Evolutionary conservation across 2,113 vertebrate genomes (phyloP), one percentile per base, ranked within the genome.

Genomic region (Megalops atlanticus): DNA sequence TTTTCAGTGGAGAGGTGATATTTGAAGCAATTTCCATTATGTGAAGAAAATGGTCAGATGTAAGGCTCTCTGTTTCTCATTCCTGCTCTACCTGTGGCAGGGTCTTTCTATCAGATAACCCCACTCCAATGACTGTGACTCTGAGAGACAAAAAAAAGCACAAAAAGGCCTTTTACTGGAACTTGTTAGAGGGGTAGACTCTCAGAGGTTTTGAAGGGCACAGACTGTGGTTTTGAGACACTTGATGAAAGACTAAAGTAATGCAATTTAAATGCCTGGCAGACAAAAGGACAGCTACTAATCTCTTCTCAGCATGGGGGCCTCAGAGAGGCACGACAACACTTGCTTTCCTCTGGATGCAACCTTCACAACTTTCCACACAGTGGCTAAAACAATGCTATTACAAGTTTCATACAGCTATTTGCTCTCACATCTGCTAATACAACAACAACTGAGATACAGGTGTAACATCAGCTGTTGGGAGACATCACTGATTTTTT

Each of bases 181-280:
- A 73, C 35, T 24, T 21, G 31, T 35, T 1, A 24, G 18, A 68
- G 10, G 12, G 7, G 31, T 40, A 40, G 0, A 1, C 6, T 40
- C 39, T 47, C n/a, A 35, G 39, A 10, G 11, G 40, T 21, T n/a
- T 72, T 21, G 68, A 35, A 31, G 33, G 16, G 24, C 15, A 24
- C 74, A 31, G 41, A 71, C 35, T 71, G 69, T 33, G 69, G 14
- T 12, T n/a, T 41, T 6, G 21, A 27, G 18, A 41, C 58, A 27
- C 11, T 33, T n/a, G 31, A 49, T 33, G 43, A 39, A 43, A 72
- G 40, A 31, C 21, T 12, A 41, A 2, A 27, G 27, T 45, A n/a
- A 45, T 54, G 71, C 58, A 52, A 74, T 74, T 74, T 38, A 58
- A 49, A 80, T 58, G 47, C 36, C 49, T 58, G 72, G 71, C 71